Percentiles rank a stretch among this genome's conserved stretches.
Conservation (phyloP, 2,888 invertebrate species). For the Escarpia spicata region DNA sequence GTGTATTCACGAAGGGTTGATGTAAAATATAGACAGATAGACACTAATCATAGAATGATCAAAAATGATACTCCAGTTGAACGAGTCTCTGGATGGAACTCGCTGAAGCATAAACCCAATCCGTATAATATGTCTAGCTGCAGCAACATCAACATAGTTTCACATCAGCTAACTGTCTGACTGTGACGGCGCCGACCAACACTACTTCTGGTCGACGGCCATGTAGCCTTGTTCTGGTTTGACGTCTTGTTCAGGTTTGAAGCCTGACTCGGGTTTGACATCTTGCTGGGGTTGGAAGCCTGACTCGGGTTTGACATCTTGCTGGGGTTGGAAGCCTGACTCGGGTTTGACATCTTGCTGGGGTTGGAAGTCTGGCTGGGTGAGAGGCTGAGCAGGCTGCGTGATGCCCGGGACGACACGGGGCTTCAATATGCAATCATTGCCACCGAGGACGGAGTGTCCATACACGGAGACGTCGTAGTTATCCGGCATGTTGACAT, state of each 20-base stretch:
- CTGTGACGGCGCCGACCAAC: neutral
- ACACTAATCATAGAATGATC: neutral
- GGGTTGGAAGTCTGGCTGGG: too few relatives aligned
- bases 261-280: too few relatives aligned
- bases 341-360: too few relatives aligned
- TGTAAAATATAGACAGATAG: too few relatives aligned
- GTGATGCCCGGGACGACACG: neutral
- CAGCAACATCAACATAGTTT: neutral
- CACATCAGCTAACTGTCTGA: neutral
- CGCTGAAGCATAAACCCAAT: neutral
- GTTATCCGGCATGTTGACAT: neutral
- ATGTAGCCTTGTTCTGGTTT: neutral
- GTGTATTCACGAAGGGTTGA: too few relatives aligned
- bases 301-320: too few relatives aligned
- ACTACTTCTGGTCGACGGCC: neutral
- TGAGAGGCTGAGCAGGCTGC: neutral
- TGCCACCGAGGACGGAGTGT: neutral
- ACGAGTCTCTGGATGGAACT: neutral
- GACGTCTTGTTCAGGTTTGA: too few relatives aligned
- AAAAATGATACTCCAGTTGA: neutral
- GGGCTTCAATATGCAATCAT: too few relatives aligned
- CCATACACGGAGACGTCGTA: neutral
- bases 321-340: too few relatives aligned
- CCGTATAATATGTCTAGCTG: neutral
- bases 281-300: too few relatives aligned